Base-by-base conservation (phyloP, 2,113 vertebrate species). In the Mystacornis crossleyi region DNA sequence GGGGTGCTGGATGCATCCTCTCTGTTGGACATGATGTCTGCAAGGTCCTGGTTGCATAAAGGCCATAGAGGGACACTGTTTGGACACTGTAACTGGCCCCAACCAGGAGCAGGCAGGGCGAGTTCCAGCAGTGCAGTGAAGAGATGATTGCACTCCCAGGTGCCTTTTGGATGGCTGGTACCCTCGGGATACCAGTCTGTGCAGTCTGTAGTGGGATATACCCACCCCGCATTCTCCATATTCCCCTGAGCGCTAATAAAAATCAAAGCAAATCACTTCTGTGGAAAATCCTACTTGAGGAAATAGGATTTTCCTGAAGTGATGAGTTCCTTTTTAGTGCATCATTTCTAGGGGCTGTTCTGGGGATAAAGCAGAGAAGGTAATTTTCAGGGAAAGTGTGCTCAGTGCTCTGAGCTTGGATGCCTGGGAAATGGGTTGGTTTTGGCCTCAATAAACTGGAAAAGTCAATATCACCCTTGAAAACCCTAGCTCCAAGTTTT, bases 161-260 rank as follows among this genome's bases (percentile, higher is more conserved):
- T 78, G n/a, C 18, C 12, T 10, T 71, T 61, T 51, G n/a, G 8
- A 14, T 66, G 51, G 7, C 2, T 33, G 38, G n/a, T 12, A 50
- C 4, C 25, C 17, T 12, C 6, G 7, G 75, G 16, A 16, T 10
- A 43, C 14, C 12, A 47, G 34, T 18, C 48, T 67, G 38, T 43
- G n/a, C 4, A 25, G 36, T 15, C 36, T 47, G 6, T 17, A 12
- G 26, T 38, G 48, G 33, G 8, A 18, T 34, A 33, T 5, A 42
- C 4, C 8, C 40, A 43, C 14, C 5, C n/a, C 53, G 9, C 1
- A 10, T 20, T 20, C 36, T 48, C 80, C 1, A 0, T 29, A 6
- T 14, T 71, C 33, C 15, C 15, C 34, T 7, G 5, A 75, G 28
- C 23, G 9, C 19, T 23, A 43, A 58, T 15, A 18, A 55, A 81